Evolutionary conservation across 2,797 vertebrate species (phyloP).

Genomic region (Harpagifer antarcticus): DNA sequence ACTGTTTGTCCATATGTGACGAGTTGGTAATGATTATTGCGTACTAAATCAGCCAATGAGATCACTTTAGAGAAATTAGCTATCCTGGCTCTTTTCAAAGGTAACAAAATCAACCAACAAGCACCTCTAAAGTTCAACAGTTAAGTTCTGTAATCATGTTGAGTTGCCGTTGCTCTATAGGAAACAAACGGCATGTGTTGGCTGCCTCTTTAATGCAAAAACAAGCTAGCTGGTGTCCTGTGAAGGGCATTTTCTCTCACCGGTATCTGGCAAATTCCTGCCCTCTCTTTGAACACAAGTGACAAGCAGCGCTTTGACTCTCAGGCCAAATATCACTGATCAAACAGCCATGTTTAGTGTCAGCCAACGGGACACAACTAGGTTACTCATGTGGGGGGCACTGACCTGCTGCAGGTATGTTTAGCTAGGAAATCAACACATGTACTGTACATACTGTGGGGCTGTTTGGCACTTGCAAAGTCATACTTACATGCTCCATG

Average conservation of each 20-base stretch:
- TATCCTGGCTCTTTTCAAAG: neutral
- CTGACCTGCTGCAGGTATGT: conserved; percentile 59
- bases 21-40: no score
- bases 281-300: conserved; percentile 70
- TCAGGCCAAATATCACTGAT: conserved; percentile 72
- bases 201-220: conserved; percentile 45
- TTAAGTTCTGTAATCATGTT: no score
- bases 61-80: neutral
- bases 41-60: no score
- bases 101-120: neutral
- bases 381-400: conserved; percentile 67
- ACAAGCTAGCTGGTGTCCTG: conserved; percentile 57
- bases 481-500: conserved; percentile 25
- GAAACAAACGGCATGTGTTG: neutral
- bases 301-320: conserved; percentile 78
- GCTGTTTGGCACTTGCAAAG: conserved; percentile 49
- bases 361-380: conserved; percentile 67
- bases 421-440: conserved; percentile 67
- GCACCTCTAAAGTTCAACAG: neutral
- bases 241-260: conserved; percentile 59
- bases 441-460: conserved; percentile 60
- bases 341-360: conserved; percentile 75
- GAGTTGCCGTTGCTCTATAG: no score
- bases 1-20: no score
- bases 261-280: conserved; percentile 72